Conservation (phyloP, 1,140 invertebrate genomes). For the Artemia franciscana region DNA sequence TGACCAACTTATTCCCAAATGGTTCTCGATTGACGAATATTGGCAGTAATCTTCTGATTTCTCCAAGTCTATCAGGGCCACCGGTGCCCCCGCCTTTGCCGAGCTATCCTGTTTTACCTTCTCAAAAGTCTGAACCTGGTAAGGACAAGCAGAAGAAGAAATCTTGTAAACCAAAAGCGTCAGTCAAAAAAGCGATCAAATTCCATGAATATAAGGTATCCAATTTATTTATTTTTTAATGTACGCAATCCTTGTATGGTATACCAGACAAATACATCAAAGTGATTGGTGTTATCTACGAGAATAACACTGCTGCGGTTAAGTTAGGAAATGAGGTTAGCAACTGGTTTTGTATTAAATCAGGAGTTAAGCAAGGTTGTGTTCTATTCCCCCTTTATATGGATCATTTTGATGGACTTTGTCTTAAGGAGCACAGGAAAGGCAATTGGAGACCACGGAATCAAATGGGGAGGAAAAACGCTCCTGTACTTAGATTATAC, state of each 20-base stretch:
- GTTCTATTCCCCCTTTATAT: too few relatives aligned
- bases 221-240: constrained; percentile 1
- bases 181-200: constrained; percentile 74
- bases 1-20: background rate
- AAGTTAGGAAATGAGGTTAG: too few relatives aligned
- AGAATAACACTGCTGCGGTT: too few relatives aligned
- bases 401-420: too few relatives aligned
- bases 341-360: too few relatives aligned
- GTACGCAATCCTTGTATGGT: background rate
- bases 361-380: too few relatives aligned
- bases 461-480: too few relatives aligned
- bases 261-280: too few relatives aligned
- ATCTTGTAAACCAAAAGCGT: constrained; percentile 42
- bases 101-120: constrained; percentile 3
- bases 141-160: constrained; percentile 37
- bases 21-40: background rate
- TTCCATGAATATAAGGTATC: constrained; percentile 85
- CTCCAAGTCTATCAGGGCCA: constrained; percentile 7
- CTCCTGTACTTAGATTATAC: too few relatives aligned
- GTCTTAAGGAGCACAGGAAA: too few relatives aligned
- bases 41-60: background rate
- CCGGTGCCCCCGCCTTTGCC: constrained; percentile 7
- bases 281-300: too few relatives aligned
- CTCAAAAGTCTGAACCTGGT: constrained; percentile 18
- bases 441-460: too few relatives aligned